Evolutionary conservation across 2,888 invertebrate genomes (phyloP).

Genomic region (Deilephila elpenor): DNA sequence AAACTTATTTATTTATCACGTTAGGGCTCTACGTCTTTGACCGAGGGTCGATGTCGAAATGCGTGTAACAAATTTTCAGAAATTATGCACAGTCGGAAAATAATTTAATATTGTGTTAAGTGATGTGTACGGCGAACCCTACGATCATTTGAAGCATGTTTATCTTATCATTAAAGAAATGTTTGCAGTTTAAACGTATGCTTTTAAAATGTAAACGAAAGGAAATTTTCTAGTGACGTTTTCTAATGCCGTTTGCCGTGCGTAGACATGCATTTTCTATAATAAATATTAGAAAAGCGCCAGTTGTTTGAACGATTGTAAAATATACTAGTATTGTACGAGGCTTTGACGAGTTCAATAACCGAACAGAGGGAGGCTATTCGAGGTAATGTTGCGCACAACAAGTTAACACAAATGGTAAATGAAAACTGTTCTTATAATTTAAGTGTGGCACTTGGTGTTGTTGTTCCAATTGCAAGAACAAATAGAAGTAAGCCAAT

Average conservation of each 20-base stretch:
- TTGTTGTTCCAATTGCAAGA: conserved; percentile 69
- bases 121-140: conserved; percentile 77
- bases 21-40: conserved; percentile 49
- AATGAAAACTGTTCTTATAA: conserved; percentile 15
- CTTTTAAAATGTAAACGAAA: neutral
- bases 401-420: conserved; percentile 35
- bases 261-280: neutral
- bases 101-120: conserved; percentile 55
- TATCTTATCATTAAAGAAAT: conserved; percentile 66
- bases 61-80: conserved; percentile 26
- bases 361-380: neutral
- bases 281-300: neutral
- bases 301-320: conserved; percentile 43
- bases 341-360: conserved; percentile 1
- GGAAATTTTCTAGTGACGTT: neutral
- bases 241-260: neutral
- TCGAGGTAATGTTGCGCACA: conserved; percentile 31
- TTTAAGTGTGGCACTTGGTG: conserved; percentile 46
- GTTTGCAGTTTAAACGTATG: conserved; percentile 39
- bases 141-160: conserved; percentile 74
- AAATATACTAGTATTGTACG: conserved; percentile 17
- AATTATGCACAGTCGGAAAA: conserved; percentile 21
- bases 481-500: conserved; percentile 71
- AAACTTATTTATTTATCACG: conserved; percentile 81
- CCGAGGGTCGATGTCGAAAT: conserved; percentile 47